Conservation (phyloP, 2,113 vertebrate genomes). For the Phalacrocorax aristotelis region DNA sequence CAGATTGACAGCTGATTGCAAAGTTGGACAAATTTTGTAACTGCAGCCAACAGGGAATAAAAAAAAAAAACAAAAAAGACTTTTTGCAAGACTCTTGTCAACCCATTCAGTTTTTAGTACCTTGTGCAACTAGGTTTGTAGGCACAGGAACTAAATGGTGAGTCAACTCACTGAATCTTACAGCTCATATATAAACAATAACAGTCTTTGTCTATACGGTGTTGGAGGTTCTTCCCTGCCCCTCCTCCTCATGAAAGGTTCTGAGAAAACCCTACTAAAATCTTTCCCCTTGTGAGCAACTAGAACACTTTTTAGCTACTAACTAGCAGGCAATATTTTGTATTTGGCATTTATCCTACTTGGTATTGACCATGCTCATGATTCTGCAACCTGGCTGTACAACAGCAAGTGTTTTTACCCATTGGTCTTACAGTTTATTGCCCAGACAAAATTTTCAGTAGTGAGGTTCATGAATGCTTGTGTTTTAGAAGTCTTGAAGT, state of each 20-base stretch:
- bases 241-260: neutral
- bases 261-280: constrained; percentile 29
- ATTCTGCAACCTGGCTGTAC: constrained; percentile 14
- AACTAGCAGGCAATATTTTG: constrained; percentile 9
- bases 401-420: constrained; percentile 30
- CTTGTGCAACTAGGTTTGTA: constrained; percentile 51
- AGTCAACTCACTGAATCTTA: constrained; percentile 40
- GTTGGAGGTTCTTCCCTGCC: neutral
- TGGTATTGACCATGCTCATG: constrained; percentile 1
- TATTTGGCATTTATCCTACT: constrained; percentile 47
- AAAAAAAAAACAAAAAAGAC: no score
- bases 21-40: neutral
- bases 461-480: constrained; percentile 25
- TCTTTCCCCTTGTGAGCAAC: constrained; percentile 24
- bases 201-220: constrained; percentile 18
- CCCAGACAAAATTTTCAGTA: constrained; percentile 31
- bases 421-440: constrained; percentile 46
- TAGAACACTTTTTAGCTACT: constrained; percentile 46
- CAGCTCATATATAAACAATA: constrained; percentile 30
- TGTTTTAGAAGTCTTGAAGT: constrained; percentile 39
- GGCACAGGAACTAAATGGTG: constrained; percentile 31
- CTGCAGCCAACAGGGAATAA: neutral
- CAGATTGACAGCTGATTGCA: neutral
- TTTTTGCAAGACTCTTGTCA: constrained; percentile 9
- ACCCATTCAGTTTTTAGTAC: constrained; percentile 30